These are phyloP conservation scores for Opisthograptis luteolata DNA, from an alignment of 2,888 invertebrate species.

Conservation along the genomic window DNA sequence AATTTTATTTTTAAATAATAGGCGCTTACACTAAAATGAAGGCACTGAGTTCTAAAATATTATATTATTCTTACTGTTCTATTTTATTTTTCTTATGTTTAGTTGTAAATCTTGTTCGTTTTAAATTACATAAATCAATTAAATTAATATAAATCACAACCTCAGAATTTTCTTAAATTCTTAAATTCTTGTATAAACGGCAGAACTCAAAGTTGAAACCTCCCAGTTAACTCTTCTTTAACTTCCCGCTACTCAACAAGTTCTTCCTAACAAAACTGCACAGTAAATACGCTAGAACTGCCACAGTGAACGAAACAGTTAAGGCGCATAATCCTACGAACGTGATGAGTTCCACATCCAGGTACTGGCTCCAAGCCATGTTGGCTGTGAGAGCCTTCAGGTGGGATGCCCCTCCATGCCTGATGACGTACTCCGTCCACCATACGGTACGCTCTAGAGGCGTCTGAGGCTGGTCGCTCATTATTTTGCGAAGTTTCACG, in stretches of 20 bases:
- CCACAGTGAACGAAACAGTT: background rate
- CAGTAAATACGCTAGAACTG: background rate
- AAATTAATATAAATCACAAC: too few species aligned
- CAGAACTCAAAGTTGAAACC: too few species aligned
- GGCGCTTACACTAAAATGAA: too few species aligned
- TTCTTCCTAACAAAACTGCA: background rate
- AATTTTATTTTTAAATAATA: too few species aligned
- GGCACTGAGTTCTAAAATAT: too few species aligned
- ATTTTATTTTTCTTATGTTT: too few species aligned
- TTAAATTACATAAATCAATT: too few species aligned
- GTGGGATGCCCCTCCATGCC: slow-evolving; percentile 67
- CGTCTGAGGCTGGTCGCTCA: slow-evolving; percentile 51
- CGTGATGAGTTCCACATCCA: slow-evolving; percentile 6
- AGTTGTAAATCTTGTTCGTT: too few species aligned
- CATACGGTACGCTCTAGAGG: slow-evolving; percentile 68
- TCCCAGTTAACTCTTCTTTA: background rate
- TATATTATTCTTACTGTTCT: too few species aligned
- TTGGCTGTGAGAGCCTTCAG: slow-evolving; percentile 59
- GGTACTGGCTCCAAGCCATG: slow-evolving; percentile 49
- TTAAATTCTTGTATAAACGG: too few species aligned
- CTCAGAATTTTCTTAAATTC: too few species aligned
- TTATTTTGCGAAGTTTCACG: slow-evolving; percentile 1
- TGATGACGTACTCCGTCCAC: slow-evolving; percentile 77
- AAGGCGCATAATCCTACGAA: background rate
- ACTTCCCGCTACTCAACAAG: background rate